phyloP scores from a whole-genome alignment of 2,113 vertebrate species.

The Chaetodon auriga region DNA sequence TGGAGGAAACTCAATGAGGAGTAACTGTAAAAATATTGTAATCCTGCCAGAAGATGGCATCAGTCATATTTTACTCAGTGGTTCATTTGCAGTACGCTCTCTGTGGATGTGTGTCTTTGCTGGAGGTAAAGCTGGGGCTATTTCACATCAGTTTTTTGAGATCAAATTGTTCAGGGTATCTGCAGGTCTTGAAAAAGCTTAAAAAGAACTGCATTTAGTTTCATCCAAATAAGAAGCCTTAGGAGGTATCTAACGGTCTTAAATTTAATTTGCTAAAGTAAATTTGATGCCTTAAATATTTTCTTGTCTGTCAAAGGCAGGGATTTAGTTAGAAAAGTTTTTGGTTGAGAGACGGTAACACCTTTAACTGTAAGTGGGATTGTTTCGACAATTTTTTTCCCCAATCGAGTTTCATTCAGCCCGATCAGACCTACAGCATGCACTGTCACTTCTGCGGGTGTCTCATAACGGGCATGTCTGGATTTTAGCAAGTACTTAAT shows the following conservation, averaged over 20 bases:
- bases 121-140: neutral
- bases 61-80: constrained; percentile 25
- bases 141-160: neutral
- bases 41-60: constrained; percentile 48
- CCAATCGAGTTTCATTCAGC: neutral
- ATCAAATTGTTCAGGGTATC: neutral
- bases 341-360: too few species aligned
- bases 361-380: neutral
- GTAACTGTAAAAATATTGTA: constrained; percentile 27
- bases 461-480: neutral
- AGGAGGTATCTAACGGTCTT: neutral
- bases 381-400: neutral
- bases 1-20: constrained; percentile 25
- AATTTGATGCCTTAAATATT: neutral
- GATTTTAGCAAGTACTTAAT: neutral
- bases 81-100: neutral
- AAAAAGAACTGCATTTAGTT: neutral
- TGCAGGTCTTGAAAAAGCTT: neutral
- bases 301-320: too few species aligned
- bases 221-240: neutral
- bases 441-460: neutral
- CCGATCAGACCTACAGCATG: neutral
- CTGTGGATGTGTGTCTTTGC: neutral
- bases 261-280: neutral
- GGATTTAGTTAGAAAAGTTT: neutral